phyloP scores from a whole-genome alignment of 2,797 vertebrate genomes.

The Morus bassanus region DNA sequence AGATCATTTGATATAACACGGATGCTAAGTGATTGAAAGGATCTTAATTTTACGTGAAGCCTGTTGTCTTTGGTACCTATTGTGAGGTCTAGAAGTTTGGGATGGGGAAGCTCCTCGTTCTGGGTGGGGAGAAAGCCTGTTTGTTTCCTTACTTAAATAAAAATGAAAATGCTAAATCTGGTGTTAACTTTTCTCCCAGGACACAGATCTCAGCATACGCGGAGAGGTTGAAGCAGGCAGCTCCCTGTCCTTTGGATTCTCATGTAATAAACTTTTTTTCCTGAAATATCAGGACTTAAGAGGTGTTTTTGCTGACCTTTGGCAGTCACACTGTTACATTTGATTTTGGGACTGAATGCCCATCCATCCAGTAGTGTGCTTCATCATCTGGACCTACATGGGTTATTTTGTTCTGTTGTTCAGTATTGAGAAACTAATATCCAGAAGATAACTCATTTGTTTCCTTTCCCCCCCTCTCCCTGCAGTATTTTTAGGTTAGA shows the following conservation, averaged over 20 bases:
- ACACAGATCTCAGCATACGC: background rate
- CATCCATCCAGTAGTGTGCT: background rate
- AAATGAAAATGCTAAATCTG: background rate
- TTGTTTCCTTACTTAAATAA: background rate
- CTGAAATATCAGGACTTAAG: background rate
- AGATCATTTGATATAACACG: background rate
- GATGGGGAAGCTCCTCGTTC: background rate
- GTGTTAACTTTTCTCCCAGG: background rate
- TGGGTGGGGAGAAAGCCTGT: background rate
- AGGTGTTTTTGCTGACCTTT: background rate
- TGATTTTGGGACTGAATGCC: background rate
- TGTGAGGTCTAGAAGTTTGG: background rate
- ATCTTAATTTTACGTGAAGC: background rate
- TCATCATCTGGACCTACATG: rapidly evolving
- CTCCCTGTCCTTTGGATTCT: background rate
- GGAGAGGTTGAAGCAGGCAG: background rate
- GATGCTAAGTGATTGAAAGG: background rate
- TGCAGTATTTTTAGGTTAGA: background rate
- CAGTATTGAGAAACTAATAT: background rate
- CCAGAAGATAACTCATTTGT: background rate
- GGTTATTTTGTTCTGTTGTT: background rate
- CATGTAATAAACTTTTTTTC: background rate
- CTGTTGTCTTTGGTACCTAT: background rate
- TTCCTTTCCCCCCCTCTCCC: background rate
- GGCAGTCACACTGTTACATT: background rate